These are phyloP conservation scores for Rosalia funebris DNA, from an alignment of 2,888 invertebrate genomes.

Conservation along the genomic window DNA sequence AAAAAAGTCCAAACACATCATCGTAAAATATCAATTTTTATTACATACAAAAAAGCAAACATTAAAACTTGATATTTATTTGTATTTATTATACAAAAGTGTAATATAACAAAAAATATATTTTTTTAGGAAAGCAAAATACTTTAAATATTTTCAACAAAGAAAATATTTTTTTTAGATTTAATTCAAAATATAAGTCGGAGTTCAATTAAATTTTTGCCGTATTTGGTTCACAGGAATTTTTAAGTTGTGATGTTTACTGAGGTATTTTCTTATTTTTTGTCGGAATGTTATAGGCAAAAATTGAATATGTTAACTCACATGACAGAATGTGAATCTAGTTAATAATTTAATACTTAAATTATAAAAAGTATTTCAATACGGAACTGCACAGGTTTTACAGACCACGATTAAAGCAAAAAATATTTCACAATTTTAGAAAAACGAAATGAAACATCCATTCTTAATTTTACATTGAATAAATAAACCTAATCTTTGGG, in stretches of 20 bases:
- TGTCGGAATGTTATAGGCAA: slow-evolving; percentile 15
- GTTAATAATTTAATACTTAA: not conserved
- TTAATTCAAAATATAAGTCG: not conserved
- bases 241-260: slow-evolving; percentile 13
- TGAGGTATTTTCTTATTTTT: slow-evolving; percentile 3
- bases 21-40: slow-evolving; percentile 26
- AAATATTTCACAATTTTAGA: not conserved
- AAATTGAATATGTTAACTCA: slow-evolving; percentile 1
- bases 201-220: not conserved
- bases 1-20: no score
- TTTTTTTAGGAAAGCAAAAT: not conserved
- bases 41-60: slow-evolving; percentile 40
- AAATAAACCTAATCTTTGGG: slow-evolving; percentile 17
- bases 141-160: not conserved
- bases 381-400: not conserved
- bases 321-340: not conserved
- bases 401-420: not conserved
- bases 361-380: not conserved
- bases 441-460: not conserved
- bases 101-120: slow-evolving; percentile 11
- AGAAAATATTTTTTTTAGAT: not conserved
- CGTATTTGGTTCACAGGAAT: not conserved
- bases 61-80: slow-evolving; percentile 30
- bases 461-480: slow-evolving; percentile 1
- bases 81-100: slow-evolving; percentile 30